Evolutionary conservation across 2,797 vertebrate species (phyloP).

Genomic region (Argyrosomus regius): DNA sequence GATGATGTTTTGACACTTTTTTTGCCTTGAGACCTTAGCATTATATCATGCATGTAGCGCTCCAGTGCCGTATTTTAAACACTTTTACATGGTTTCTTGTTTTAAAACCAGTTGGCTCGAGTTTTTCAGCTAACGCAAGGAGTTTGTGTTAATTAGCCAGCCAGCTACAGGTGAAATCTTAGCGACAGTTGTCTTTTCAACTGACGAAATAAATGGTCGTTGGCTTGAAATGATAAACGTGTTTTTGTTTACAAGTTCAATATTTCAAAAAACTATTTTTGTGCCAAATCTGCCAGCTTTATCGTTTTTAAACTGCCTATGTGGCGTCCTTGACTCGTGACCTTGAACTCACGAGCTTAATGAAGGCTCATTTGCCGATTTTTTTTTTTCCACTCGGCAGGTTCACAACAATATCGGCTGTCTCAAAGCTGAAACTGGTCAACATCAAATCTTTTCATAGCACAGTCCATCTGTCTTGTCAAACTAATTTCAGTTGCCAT

Average conservation of each 20-base stretch:
- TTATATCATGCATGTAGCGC: neutral
- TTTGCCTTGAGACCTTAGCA: too few relatives aligned
- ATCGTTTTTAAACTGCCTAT: too few relatives aligned
- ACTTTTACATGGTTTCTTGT: neutral
- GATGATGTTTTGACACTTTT: neutral
- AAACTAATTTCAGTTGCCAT: conserved; percentile 26
- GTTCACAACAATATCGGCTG: neutral
- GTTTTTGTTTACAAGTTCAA: neutral
- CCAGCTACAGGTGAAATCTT: neutral
- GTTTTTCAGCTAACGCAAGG: too few relatives aligned
- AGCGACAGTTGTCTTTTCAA: neutral
- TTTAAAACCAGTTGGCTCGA: neutral
- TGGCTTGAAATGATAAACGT: neutral
- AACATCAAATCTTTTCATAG: conserved; percentile 20
- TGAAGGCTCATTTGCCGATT: neutral
- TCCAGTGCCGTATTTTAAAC: neutral
- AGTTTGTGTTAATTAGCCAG: neutral
- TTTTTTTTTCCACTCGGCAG: neutral
- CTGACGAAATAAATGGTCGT: neutral
- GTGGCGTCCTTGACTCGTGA: too few relatives aligned
- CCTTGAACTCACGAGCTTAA: neutral
- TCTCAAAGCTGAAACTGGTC: conserved; percentile 1
- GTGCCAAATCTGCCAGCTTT: too few relatives aligned
- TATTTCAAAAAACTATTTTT: neutral
- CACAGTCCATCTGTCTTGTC: conserved; percentile 24